A percentile compares a stretch with the other conserved stretches of the same genome.
phyloP scores from a whole-genome alignment of 2,888 invertebrate genomes.

The Heterodera filipjevi region DNA sequence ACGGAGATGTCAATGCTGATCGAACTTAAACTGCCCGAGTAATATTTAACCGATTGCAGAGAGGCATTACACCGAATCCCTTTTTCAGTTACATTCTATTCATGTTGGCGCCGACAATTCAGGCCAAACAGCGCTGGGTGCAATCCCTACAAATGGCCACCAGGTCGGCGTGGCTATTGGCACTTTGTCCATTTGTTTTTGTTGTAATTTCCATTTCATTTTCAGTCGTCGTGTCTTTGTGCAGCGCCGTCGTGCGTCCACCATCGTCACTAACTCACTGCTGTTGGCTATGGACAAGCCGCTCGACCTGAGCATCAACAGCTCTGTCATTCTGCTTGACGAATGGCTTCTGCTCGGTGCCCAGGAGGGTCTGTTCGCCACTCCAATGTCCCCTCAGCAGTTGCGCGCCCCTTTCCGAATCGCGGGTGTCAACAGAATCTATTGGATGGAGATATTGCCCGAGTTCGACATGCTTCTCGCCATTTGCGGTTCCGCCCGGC shows the following conservation, averaged over 20 bases:
- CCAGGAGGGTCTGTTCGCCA: slow-evolving; percentile 57
- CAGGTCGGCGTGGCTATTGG: neutral
- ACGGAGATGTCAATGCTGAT: slow-evolving; percentile 46
- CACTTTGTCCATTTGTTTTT: too few species aligned
- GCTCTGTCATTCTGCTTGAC: slow-evolving; percentile 41
- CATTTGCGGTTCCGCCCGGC: slow-evolving; percentile 40
- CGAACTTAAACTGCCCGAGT: slow-evolving; percentile 54
- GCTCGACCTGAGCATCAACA: slow-evolving; percentile 38
- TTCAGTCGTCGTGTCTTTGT: slow-evolving; percentile 39
- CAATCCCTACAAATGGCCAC: slow-evolving; percentile 44
- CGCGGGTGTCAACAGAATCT: slow-evolving; percentile 48
- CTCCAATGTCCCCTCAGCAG: slow-evolving; percentile 37
- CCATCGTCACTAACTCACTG: slow-evolving; percentile 20
- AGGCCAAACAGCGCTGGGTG: slow-evolving; percentile 49
- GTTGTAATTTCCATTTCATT: neutral
- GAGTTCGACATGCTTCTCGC: slow-evolving; percentile 45
- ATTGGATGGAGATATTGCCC: slow-evolving; percentile 42
- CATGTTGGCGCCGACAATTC: slow-evolving; percentile 42
- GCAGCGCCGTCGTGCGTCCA: slow-evolving; percentile 36
- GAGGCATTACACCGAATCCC: too few species aligned
- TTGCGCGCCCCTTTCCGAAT: slow-evolving; percentile 51
- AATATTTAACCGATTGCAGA: neutral
- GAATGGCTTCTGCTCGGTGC: slow-evolving; percentile 56
- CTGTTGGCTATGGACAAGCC: slow-evolving; percentile 35
- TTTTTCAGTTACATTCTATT: slow-evolving; percentile 39